Percentiles rank a stretch among this genome's conserved stretches.
These are phyloP conservation scores for Apis laboriosa DNA, from an alignment of 1,140 invertebrate genomes.

Conservation along the genomic window DNA sequence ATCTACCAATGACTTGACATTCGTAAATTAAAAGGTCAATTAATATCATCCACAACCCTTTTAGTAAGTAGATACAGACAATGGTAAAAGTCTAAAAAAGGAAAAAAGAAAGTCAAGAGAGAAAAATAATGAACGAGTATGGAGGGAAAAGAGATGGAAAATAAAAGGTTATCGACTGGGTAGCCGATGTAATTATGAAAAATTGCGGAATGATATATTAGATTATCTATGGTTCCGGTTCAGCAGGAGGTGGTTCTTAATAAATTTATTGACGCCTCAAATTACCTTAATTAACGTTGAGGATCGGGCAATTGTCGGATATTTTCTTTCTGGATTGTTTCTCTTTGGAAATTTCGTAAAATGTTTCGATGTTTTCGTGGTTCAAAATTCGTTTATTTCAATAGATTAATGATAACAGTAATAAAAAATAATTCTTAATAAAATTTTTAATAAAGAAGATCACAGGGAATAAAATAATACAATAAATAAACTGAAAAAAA, in stretches of 20 bases:
- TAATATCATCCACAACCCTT: no score
- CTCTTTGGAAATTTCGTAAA: neutral
- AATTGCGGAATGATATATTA: constrained; percentile 55
- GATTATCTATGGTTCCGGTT: constrained; percentile 53
- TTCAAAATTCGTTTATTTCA: no score
- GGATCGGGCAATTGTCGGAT: neutral
- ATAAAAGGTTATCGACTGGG: neutral
- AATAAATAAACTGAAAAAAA: no score
- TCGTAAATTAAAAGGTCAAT: no score
- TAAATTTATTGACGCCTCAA: constrained; percentile 59
- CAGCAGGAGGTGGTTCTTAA: constrained; percentile 35
- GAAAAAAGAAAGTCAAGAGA: neutral
- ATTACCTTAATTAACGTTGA: constrained; percentile 47
- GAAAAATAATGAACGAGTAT: neutral
- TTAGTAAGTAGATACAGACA: no score
- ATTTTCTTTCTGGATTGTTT: neutral
- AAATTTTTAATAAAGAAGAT: no score
- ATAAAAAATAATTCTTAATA: no score
- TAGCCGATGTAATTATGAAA: constrained; percentile 57
- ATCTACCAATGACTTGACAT: no score
- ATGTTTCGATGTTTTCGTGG: no score
- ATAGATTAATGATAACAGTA: no score
- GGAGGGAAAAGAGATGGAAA: neutral
- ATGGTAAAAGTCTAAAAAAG: neutral
- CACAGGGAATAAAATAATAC: no score